Evolutionary conservation across 1,140 invertebrate genomes (phyloP).

Genomic region (Macrosteles quadrilineatus): DNA sequence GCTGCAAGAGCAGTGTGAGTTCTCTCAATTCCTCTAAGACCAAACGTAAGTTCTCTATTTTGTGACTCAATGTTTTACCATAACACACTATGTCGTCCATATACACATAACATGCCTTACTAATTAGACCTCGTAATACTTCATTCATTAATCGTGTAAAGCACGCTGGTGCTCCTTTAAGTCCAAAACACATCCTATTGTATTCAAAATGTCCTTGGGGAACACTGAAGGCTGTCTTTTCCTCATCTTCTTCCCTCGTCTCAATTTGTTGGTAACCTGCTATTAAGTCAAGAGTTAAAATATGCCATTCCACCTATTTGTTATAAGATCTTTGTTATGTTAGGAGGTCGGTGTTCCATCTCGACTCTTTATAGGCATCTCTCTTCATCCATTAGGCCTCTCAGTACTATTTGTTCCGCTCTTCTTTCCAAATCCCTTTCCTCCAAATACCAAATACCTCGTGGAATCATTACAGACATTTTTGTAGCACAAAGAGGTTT

Average conservation of each 20-base stretch:
- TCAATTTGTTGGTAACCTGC: slow-evolving; percentile 47
- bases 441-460: no score
- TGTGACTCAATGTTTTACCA: slow-evolving; percentile 45
- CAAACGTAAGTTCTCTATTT: slow-evolving; percentile 42
- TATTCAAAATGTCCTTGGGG: slow-evolving; percentile 36
- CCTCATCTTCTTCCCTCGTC: slow-evolving; percentile 32
- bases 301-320: slow-evolving; percentile 44
- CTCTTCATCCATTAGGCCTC: slow-evolving; percentile 31
- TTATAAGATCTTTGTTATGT: slow-evolving; percentile 53
- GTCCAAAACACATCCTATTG: slow-evolving; percentile 37
- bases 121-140: slow-evolving; percentile 46
- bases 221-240: slow-evolving; percentile 40
- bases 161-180: slow-evolving; percentile 33
- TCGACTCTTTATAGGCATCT: slow-evolving; percentile 35
- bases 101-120: slow-evolving; percentile 47
- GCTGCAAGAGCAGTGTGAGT: slow-evolving; percentile 51
- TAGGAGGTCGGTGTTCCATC: slow-evolving; percentile 47
- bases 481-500: no score
- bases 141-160: slow-evolving; percentile 45
- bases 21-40: slow-evolving; percentile 48
- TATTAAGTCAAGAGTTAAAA: slow-evolving; percentile 39
- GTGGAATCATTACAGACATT: no score
- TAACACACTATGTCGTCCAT: slow-evolving; percentile 52
- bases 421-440: no score
- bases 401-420: slow-evolving; percentile 34